Conservation (phyloP, 1,140 invertebrate genomes). For the Tetragonula clypearis region DNA sequence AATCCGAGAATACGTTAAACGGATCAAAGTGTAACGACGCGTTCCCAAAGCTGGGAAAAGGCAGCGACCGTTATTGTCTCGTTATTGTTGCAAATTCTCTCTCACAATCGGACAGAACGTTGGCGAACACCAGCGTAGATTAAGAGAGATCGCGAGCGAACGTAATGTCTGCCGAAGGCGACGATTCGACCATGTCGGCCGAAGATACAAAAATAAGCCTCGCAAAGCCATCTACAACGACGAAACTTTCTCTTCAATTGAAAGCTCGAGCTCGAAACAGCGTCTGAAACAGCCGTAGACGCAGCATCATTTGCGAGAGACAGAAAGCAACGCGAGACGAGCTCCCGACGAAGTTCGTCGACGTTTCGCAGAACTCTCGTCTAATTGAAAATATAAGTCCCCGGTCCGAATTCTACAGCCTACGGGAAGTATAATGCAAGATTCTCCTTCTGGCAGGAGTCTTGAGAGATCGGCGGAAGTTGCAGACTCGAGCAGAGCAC, state of each 20-base stretch:
- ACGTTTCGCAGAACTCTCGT: neutral
- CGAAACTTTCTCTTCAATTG: neutral
- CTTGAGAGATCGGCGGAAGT: neutral
- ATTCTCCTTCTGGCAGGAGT: neutral
- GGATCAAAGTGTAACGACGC: neutral
- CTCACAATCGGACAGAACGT: no score
- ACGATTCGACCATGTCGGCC: neutral
- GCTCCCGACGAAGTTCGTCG: neutral
- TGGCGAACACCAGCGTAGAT: neutral
- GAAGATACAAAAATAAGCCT: neutral
- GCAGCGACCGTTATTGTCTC: neutral
- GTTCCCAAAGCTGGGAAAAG: neutral
- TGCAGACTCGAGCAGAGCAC: neutral
- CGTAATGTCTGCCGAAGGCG: neutral
- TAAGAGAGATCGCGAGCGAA: neutral
- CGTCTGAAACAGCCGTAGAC: neutral
- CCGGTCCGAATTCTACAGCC: neutral
- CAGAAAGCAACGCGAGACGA: neutral
- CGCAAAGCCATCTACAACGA: neutral
- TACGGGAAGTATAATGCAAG: slow-evolving; percentile 7
- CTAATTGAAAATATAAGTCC: slow-evolving; percentile 20
- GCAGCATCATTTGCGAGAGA: neutral
- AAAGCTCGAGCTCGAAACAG: neutral
- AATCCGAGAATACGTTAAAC: no score
- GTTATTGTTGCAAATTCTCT: neutral